Conservation (phyloP, 2,888 invertebrate genomes). For the Girardia tigrina region DNA sequence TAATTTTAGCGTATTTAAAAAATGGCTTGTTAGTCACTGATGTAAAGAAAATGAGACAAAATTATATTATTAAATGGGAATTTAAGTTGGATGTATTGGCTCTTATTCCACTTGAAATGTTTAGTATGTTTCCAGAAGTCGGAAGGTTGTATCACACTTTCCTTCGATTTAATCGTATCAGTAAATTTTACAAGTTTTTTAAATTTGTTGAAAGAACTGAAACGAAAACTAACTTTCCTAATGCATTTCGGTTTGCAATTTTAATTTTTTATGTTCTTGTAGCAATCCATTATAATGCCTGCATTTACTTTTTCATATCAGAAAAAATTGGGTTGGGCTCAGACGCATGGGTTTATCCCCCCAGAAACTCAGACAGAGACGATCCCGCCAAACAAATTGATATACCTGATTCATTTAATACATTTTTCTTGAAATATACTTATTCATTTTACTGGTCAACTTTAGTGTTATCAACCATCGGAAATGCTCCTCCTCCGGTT, state of each 20-base stretch:
- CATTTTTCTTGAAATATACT: constrained; percentile 69
- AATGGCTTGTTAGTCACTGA: constrained; percentile 50
- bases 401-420: constrained; percentile 28
- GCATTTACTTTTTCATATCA: constrained; percentile 49
- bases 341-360: constrained; percentile 60
- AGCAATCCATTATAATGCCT: constrained; percentile 51
- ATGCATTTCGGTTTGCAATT: constrained; percentile 52
- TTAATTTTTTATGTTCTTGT: constrained; percentile 48
- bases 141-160: constrained; percentile 50
- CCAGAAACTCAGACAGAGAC: constrained; percentile 37
- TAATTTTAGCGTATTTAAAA: constrained; percentile 48
- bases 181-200: constrained; percentile 62
- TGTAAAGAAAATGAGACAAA: constrained; percentile 52
- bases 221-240: constrained; percentile 79
- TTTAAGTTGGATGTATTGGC: constrained; percentile 44
- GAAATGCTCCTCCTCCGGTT: constrained; percentile 73
- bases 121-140: constrained; percentile 41
- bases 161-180: constrained; percentile 69
- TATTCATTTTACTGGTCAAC: constrained; percentile 90
- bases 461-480: constrained; percentile 79
- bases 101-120: constrained; percentile 51
- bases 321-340: constrained; percentile 67
- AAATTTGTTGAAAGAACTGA: constrained; percentile 88
- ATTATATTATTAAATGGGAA: constrained; percentile 69
- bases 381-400: neutral